phyloP scores from a whole-genome alignment of 2,797 vertebrate genomes.

The Paramormyrops hopkinsi region DNA sequence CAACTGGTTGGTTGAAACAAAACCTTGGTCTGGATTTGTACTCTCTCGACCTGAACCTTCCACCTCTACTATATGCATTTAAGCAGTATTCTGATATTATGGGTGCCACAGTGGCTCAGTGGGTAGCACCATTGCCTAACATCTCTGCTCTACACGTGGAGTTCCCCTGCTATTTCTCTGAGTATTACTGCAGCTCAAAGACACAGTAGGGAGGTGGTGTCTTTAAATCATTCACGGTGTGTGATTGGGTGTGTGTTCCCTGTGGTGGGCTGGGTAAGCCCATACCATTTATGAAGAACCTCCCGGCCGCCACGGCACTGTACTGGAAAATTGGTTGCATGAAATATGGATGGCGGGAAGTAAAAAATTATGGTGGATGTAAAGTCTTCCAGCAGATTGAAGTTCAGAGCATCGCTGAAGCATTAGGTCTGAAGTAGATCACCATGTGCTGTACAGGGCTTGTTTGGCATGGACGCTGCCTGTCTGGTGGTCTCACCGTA shows the following conservation, averaged over 20 bases:
- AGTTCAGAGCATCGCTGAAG: background rate
- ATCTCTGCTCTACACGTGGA: background rate
- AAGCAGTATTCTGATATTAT: background rate
- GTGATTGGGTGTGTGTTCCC: background rate
- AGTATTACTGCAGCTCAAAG: background rate
- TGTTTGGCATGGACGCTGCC: background rate
- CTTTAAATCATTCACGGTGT: background rate
- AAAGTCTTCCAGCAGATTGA: background rate
- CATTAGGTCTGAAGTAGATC: background rate
- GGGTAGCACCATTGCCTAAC: background rate
- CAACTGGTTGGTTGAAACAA: background rate
- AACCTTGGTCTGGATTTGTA: background rate
- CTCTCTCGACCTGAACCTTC: background rate
- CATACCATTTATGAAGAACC: background rate
- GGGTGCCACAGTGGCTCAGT: background rate
- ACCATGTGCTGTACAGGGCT: background rate
- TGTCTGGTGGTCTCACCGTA: slow-evolving; percentile 62
- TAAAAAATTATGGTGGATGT: background rate
- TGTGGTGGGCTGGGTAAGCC: background rate
- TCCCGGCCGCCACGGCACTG: background rate
- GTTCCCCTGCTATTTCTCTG: background rate
- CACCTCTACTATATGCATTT: background rate
- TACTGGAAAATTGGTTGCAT: background rate
- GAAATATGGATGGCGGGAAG: background rate
- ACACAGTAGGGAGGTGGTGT: background rate